Evolutionary conservation across 2,888 invertebrate genomes (phyloP).

Genomic region (Vanessa cardui): DNA sequence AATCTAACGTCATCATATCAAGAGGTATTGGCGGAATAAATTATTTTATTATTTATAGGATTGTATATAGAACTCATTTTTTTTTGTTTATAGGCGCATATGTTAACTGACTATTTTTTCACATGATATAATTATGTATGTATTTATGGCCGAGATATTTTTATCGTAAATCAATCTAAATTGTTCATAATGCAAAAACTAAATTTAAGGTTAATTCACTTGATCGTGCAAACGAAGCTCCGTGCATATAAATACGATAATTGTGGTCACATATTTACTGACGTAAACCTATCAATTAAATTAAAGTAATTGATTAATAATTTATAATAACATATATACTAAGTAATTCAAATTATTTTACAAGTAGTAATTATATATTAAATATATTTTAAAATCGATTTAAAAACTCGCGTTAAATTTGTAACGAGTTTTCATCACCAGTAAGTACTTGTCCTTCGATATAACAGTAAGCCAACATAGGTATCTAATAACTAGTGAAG

Average conservation of each 20-base stretch:
- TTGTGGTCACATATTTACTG: slow-evolving; percentile 20
- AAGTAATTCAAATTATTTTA: slow-evolving; percentile 9
- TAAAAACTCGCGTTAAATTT: background rate
- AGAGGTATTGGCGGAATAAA: too few species aligned
- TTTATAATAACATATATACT: slow-evolving; percentile 11
- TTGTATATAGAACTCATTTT: too few species aligned
- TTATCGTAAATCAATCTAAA: background rate
- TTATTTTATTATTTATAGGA: too few species aligned
- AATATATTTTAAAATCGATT: background rate
- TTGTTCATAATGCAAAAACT: background rate
- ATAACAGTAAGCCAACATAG: slow-evolving; percentile 42
- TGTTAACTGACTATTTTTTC: too few species aligned
- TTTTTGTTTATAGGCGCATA: too few species aligned
- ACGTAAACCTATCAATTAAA: slow-evolving; percentile 24
- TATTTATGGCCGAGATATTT: too few species aligned
- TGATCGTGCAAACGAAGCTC: slow-evolving; percentile 5
- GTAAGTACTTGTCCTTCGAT: slow-evolving; percentile 44
- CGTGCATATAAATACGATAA: slow-evolving; percentile 24
- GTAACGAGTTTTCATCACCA: slow-evolving; percentile 23
- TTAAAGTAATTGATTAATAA: slow-evolving; percentile 19
- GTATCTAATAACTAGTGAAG: slow-evolving; percentile 45
- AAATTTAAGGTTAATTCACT: slow-evolving; percentile 3
- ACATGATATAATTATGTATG: too few species aligned
- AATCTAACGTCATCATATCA: too few species aligned
- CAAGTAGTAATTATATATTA: background rate